Evolutionary conservation across 2,797 vertebrate species (phyloP), one percentile per base, ranked within the genome.

Genomic region (Distichodus sexfasciatus): DNA sequence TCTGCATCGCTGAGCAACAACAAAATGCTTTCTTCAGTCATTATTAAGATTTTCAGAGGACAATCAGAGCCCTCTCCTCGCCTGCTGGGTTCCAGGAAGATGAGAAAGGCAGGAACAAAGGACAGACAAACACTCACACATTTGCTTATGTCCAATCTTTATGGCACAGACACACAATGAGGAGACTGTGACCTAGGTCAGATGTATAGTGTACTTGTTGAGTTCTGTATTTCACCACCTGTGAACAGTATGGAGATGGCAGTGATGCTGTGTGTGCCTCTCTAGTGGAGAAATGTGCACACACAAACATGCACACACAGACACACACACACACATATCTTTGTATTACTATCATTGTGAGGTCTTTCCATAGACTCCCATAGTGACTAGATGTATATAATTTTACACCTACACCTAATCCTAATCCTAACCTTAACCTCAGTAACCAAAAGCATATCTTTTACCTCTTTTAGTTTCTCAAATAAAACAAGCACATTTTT

Each of bases 1-100:
- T 44, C 29, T 14, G 3, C 23, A 46, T 62, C 10, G 46, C 36
- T 2, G 36, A 26, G 14, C 2, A 57, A 36, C 59, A 62, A 41
- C 12, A 15, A 48, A 29, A 5, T 6, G 9, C 35, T 55, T 29
- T 43, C 19, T 58, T 63, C 57, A n/a, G 28, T 51, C n/a, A 38
- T 55, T 47, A 71, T 64, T 11, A 57, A 21, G 58, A 14, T 53
- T n/a, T 28, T n/a, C n/a, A n/a, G n/a, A n/a, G n/a, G 62, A 50
- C 38, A 12, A 15, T 71, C 46, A 43, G 46, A 36, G 19, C 43
- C 65, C 36, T 29, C 17, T 59, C 12, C 6, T 12, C 33, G 10
- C 57, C 54, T 50, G 33, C 38, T 0, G 53, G 15, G 47, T 29
- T 35, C 50, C 19, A 9, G 2, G 46, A 59, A n/a, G 57, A 50